Evolutionary conservation across 2,113 vertebrate genomes (phyloP), one percentile per base, ranked within the genome.

Genomic region (Todiramphus saurophagus): DNA sequence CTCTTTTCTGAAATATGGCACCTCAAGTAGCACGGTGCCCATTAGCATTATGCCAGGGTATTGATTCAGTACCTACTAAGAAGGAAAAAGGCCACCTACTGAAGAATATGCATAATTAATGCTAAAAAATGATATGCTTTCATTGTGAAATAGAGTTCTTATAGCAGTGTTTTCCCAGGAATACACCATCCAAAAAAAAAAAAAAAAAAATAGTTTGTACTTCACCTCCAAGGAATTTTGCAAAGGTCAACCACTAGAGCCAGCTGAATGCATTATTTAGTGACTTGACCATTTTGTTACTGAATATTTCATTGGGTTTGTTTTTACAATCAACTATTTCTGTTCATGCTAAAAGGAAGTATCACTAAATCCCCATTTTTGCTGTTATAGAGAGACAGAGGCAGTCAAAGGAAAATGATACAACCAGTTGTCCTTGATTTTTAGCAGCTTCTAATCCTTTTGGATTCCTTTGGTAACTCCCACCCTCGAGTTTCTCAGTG

Each of bases 291-390:
- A 78, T 92, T 95, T 91, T 80, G 77, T 75, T 75, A 69, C 35
- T 78, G 72, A 93, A 94, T 94, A 85, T 93, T 96, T 96, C n/a
- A 96, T 64, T 75, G 1, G 12, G 27, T 92, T 94, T 94, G 64
- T 72, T 95, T 92, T 93, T 51, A 92, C 79, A 96, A 74, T 88
- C 79, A 86, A 2, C 79, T 92, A 48, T 76, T 88, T 90, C 82
- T 83, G n/a, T 51, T 90, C 73, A 64, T 19, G 23, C 60, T 91
- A 58, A 59, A 67, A 41, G 27, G 8, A 90, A 53, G 35, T 55
- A 66, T 82, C 53, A 50, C 63, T 76, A 93, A 79, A 74, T 80
- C 51, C 19, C 58, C 19, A 13, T 46, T 89, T 91, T 69, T 80
- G 33, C 24, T 64, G 35, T 33, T 11, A 48, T 13, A 81, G 73